These are phyloP conservation scores for Semicossyphus pulcher DNA, from an alignment of 2,113 vertebrate genomes.

Conservation along the genomic window DNA sequence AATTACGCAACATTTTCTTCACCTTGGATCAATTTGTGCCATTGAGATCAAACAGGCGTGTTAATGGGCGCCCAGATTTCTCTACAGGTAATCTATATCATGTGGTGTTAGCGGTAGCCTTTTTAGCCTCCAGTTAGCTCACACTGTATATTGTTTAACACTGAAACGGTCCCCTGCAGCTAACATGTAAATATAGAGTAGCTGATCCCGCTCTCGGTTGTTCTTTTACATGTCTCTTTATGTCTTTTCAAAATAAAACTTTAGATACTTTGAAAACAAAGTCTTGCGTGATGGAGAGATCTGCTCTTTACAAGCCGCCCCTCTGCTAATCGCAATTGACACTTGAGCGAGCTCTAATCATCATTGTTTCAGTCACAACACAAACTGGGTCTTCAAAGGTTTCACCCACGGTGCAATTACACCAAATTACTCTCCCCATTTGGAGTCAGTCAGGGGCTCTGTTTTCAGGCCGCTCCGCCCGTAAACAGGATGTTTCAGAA, in stretches of 20 bases:
- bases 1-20: constrained; percentile 93
- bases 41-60: constrained; percentile 90
- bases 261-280: background rate
- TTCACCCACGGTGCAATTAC: constrained; percentile 84
- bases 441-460: constrained; percentile 39
- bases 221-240: background rate
- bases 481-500: constrained; percentile 53
- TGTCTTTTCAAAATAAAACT: background rate
- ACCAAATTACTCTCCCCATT: constrained; percentile 72
- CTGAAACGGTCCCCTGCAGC: constrained; percentile 35
- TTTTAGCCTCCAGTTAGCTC: constrained; percentile 50
- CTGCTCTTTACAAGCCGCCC: constrained; percentile 85
- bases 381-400: constrained; percentile 86
- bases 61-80: constrained; percentile 85
- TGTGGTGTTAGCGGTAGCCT: constrained; percentile 79
- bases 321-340: constrained; percentile 85
- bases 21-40: constrained; percentile 99
- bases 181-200: constrained; percentile 43
- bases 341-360: constrained; percentile 84
- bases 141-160: constrained; percentile 50
- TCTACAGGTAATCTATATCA: constrained; percentile 87
- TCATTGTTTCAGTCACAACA: constrained; percentile 80
- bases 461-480: constrained; percentile 20
- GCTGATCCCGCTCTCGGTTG: background rate
- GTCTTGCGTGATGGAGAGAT: constrained; percentile 53